A percentile compares a stretch with the other conserved stretches of the same genome.
Evolutionary conservation across 2,888 invertebrate species (phyloP).

Genomic region (Pyrrhosoma nymphula): DNA sequence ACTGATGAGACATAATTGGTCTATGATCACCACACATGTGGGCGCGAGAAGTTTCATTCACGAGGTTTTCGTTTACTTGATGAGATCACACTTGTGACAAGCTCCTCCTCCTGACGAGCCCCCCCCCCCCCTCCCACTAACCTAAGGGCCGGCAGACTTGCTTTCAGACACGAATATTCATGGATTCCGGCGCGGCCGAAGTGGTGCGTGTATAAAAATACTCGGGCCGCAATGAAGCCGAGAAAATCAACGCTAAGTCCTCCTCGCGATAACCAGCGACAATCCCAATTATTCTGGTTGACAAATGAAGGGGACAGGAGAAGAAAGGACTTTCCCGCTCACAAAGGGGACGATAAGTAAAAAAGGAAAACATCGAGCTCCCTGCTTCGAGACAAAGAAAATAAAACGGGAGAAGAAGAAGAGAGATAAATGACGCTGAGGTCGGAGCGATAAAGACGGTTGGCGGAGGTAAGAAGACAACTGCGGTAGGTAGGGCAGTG

Average conservation of each 20-base stretch:
- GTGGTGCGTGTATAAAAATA: background rate
- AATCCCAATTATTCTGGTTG: constrained; percentile 11
- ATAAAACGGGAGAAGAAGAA: background rate
- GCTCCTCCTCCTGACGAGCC: background rate
- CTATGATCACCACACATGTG: background rate
- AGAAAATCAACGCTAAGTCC: background rate
- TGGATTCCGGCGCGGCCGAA: background rate
- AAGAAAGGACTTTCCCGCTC: background rate
- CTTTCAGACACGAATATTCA: background rate
- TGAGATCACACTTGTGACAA: background rate
- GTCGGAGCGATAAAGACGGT: background rate
- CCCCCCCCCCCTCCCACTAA: background rate
- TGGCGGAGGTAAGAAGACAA: background rate
- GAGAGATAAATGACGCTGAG: background rate
- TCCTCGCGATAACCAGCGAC: background rate
- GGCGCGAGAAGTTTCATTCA: background rate
- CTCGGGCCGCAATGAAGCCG: background rate
- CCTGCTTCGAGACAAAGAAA: background rate
- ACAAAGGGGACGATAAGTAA: background rate
- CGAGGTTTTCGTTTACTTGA: background rate
- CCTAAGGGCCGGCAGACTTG: no score
- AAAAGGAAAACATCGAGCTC: background rate
- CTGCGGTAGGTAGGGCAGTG: background rate
- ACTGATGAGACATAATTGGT: background rate
- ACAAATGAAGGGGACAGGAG: background rate